Evolutionary conservation across 2,797 vertebrate species (phyloP), one percentile per base, ranked within the genome.

Genomic region (Eulemur mongoz): DNA sequence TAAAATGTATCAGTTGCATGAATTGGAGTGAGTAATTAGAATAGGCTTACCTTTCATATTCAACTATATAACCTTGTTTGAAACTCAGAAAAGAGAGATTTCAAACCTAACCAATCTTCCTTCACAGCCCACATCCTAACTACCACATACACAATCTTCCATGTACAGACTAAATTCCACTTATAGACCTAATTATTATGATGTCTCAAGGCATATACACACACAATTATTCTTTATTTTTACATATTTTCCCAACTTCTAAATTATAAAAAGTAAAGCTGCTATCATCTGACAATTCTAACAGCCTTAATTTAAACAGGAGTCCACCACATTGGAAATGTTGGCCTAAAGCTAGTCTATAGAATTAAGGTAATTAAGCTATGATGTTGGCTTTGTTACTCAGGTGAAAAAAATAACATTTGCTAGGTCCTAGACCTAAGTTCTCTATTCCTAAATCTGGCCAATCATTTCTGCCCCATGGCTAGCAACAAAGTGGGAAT

Each of bases 31-130:
- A 84, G 35, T 85, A 59, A 92, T 75, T 78, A 72, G 59, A 93
- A 84, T 38, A 75, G 40, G 32, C 22, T 76, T 75, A 63, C 4
- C 18, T 92, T 72, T 86, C 17, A 83, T 50, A 83, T 61, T 67
- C 57, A 94, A 54, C 9, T 85, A 5, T 45, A 61, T 93, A 82
- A 35, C 8, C 13, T 96, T 67, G 3, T 67, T 78, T 95, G 12
- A 61, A 87, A 90, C 52, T 92, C 69, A 43, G n/a, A 91, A 93
- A 83, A 87, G 6, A 25, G 45, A 88, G 25, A 95, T 65, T 91
- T 94, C n/a, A 84, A 30, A 76, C 5, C 18, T 52, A 84, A 22
- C 25, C 59, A 11, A 2, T 81, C 38, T 93, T 79, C 15, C 15
- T 27, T 17, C 22, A 69, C 22, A 89, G 11, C 3, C 17, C 13